Evolutionary conservation across 1,140 invertebrate species (phyloP).

Genomic region (Chelonus insularis): DNA sequence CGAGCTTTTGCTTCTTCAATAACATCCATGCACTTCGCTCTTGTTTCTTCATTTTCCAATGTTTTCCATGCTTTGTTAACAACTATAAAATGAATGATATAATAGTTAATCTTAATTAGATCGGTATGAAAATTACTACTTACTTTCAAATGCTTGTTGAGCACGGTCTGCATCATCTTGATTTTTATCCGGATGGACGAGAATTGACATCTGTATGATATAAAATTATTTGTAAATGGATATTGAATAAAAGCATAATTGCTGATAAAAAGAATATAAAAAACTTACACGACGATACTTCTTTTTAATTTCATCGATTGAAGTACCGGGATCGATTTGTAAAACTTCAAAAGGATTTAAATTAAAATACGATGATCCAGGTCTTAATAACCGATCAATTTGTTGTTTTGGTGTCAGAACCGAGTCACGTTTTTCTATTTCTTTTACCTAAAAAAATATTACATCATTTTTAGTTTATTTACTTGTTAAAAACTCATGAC

Average conservation of each 20-base stretch:
- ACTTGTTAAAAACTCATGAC: too few species aligned
- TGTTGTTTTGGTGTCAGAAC: slow-evolving; percentile 92
- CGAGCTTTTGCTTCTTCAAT: slow-evolving; percentile 95
- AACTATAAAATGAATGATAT: slow-evolving; percentile 61
- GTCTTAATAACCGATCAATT: slow-evolving; percentile 87
- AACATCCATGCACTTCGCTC: slow-evolving; percentile 93
- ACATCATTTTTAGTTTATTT: background rate
- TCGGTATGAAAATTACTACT: too few species aligned
- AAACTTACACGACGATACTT: slow-evolving; percentile 83
- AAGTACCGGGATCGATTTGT: slow-evolving; percentile 88
- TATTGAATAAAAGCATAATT: background rate
- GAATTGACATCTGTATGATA: slow-evolving; percentile 79
- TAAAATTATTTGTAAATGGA: background rate
- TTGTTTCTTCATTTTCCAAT: slow-evolving; percentile 91
- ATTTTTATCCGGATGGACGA: slow-evolving; percentile 99
- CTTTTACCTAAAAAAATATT: slow-evolving; percentile 76
- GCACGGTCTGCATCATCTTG: slow-evolving; percentile 93
- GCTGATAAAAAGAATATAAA: slow-evolving; percentile 23
- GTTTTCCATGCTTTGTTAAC: slow-evolving; percentile 96
- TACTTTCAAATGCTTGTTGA: slow-evolving; percentile 89
- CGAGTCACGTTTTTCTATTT: slow-evolving; percentile 90
- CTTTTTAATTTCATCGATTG: slow-evolving; percentile 92
- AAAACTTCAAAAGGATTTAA: slow-evolving; percentile 95
- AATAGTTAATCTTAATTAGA: slow-evolving; percentile 38
- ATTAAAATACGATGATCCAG: slow-evolving; percentile 95